Evolutionary conservation across 2,888 invertebrate genomes (phyloP), one percentile per base, ranked within the genome.

Genomic region (Dryobota labecula): DNA sequence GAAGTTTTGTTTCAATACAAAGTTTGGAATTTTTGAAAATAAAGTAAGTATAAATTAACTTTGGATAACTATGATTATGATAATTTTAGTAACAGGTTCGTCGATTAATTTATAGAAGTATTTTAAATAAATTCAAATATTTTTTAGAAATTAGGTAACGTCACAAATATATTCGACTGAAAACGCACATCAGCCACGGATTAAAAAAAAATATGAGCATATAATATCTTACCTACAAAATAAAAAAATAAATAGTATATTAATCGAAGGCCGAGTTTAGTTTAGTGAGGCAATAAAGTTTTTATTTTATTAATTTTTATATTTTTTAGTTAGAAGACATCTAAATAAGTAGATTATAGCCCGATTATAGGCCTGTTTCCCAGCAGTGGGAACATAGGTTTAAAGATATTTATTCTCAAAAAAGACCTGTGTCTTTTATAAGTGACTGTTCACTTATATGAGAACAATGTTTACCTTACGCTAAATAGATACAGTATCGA

Each of bases 31-130:
- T 70, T 51, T 47, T 3, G 53, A 15, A 51, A n/a, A 13, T 49
- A 0, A 78, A 60, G 78, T 78, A 76, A 78, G 78, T 78, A 80
- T 45, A 49, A 30, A 3, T 53, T 45, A 49, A 30, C 5, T 53
- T 43, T 53, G 7, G 7, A 9, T 4, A 41, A 30, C 13, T 56
- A n/a, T 73, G 1, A 24, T n/a, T 61, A 45, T 45, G 2, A 11
- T 64, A 18, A 36, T 15, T 47, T 18, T 63, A 53, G 6, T n/a
- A 18, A n/a, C 41, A 9, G 15, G n/a, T 43, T 70, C 6, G 0
- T 15, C 13, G 27, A 13, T 51, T 3, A 11, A 6, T 15, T 0
- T 49, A 11, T 1, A 24, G 2, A 18, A 18, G 8, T 6, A 0
- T 24, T 62, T 63, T 27, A 45, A 47, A 30, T 64, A 8, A 64